Percentiles rank a stretch among this genome's conserved stretches.
Conservation (phyloP, 1,140 invertebrate species). For the Drosophila malerkotliana region DNA sequence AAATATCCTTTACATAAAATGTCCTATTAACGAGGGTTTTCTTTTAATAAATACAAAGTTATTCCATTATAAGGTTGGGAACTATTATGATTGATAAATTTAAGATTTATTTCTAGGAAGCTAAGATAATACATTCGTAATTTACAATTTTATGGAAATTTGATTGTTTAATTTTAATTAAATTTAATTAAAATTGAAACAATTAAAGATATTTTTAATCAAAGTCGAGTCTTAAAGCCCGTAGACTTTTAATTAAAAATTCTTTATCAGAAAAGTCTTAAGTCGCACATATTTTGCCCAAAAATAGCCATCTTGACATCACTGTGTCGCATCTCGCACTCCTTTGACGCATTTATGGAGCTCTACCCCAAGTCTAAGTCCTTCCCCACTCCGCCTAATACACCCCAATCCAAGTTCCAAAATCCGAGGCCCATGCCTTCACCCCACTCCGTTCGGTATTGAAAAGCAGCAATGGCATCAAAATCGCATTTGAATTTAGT, state of each 20-base stretch:
- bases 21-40: no score
- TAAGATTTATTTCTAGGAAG: no score
- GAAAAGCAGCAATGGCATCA: slow-evolving; percentile 77
- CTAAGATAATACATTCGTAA: no score
- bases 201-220: no score
- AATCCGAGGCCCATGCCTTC: slow-evolving; percentile 17
- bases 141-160: no score
- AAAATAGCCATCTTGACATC: slow-evolving; percentile 1
- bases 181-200: no score
- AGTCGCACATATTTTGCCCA: background rate
- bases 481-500: slow-evolving; percentile 83
- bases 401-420: background rate
- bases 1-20: background rate
- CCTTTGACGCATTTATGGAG: slow-evolving; percentile 51
- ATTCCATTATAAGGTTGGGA: background rate
- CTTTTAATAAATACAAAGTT: no score
- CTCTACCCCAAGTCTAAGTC: background rate
- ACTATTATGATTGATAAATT: background rate
- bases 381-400: background rate
- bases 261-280: background rate
- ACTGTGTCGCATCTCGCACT: slow-evolving; percentile 25
- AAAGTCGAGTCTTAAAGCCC: no score
- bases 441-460: slow-evolving; percentile 47
- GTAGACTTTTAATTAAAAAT: no score
- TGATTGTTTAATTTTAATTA: no score